Percentiles rank a stretch among this genome's conserved stretches.
phyloP scores from a whole-genome alignment of 35 echinoderm and acorn worm species.

The Lytechinus variegatus region DNA sequence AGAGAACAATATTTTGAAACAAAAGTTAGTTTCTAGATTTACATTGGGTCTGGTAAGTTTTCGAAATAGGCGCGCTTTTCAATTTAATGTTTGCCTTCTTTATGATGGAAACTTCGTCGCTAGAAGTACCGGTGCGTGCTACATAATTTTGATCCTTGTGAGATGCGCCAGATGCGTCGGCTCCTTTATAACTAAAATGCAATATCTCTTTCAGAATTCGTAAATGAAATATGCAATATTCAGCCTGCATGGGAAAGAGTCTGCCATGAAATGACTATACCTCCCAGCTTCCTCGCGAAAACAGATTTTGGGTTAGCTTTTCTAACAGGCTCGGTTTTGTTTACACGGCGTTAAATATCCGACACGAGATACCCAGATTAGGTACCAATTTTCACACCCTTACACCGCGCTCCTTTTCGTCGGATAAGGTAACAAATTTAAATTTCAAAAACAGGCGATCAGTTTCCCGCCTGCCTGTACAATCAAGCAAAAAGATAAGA shows the following conservation, averaged over 20 bases:
- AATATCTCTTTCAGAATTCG: not conserved
- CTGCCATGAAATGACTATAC: not conserved
- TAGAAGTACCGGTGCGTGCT: no score
- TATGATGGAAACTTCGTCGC: no score
- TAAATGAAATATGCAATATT: not conserved
- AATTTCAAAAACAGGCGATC: slow-evolving; percentile 53
- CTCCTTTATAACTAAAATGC: not conserved
- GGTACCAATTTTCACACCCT: slow-evolving; percentile 52
- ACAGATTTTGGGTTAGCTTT: slow-evolving; percentile 43
- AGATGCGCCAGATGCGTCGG: not conserved
- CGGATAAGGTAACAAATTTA: slow-evolving; percentile 52
- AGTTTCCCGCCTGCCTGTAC: slow-evolving; percentile 10
- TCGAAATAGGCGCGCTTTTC: no score
- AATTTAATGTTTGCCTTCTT: no score
- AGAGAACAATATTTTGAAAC: no score
- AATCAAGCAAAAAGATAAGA: not conserved
- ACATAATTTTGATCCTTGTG: no score
- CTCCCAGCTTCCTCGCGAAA: not conserved
- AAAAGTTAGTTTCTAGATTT: no score
- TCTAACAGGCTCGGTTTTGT: slow-evolving; percentile 54
- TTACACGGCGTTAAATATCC: slow-evolving; percentile 48
- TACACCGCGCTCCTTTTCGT: slow-evolving; percentile 49
- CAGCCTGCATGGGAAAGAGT: not conserved
- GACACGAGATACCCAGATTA: slow-evolving; percentile 54
- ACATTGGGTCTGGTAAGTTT: no score